A percentile compares a stretch with the other conserved stretches of the same genome.
phyloP scores from a whole-genome alignment of 1,140 invertebrate species.

The Papilio dardanus region DNA sequence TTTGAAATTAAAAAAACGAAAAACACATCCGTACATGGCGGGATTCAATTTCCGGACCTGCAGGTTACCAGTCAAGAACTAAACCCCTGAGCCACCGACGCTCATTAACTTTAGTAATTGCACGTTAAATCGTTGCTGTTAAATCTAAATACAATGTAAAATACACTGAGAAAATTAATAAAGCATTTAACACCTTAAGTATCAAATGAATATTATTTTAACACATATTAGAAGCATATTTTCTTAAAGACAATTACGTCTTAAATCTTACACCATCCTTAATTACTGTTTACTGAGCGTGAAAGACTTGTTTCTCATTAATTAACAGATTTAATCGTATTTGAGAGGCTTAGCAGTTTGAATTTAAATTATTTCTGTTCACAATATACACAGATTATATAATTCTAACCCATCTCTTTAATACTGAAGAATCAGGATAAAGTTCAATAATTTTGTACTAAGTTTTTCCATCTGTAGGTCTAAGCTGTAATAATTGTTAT shows the following conservation, averaged over 20 bases:
- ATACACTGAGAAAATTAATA: background rate
- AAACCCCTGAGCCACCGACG: too few relatives aligned
- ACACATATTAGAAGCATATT: constrained; percentile 4
- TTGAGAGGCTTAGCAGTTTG: constrained; percentile 8
- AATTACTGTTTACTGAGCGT: constrained; percentile 35
- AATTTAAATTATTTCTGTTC: constrained; percentile 14
- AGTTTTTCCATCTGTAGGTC: too few relatives aligned
- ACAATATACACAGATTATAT: background rate
- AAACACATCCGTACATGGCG: too few relatives aligned
- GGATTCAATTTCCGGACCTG: too few relatives aligned
- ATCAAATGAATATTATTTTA: background rate
- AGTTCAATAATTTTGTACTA: too few relatives aligned
- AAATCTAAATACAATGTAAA: background rate
- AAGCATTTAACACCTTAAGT: background rate
- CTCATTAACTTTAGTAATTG: background rate
- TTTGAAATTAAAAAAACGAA: too few relatives aligned
- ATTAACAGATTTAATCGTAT: constrained; percentile 31
- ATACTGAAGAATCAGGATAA: background rate
- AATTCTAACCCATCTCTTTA: background rate
- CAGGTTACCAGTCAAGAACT: too few relatives aligned
- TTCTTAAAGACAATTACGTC: constrained; percentile 11
- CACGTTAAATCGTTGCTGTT: background rate
- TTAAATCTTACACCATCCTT: constrained; percentile 13
- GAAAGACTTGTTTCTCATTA: constrained; percentile 33
- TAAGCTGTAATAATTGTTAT: too few relatives aligned